Evolutionary conservation across 2,888 invertebrate genomes (phyloP), one percentile per base, ranked within the genome.

Genomic region (Oxyscelio sp.): DNA sequence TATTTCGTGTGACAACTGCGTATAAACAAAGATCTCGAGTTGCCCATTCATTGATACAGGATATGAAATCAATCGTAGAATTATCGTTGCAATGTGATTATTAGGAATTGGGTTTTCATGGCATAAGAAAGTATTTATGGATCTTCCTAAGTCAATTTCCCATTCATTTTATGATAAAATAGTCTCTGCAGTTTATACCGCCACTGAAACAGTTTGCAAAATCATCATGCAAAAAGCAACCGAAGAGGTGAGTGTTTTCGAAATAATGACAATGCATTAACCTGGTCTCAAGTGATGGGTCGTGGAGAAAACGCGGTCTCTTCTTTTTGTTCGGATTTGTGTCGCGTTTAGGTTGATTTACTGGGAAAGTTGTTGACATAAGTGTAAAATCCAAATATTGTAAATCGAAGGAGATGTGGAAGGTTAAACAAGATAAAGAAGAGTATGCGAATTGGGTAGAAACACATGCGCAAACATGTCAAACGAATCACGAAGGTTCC

Each of bases 121-220:
- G 48, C 21, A 11, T 21, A 21, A 5, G 6, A 48, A 17, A 48
- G 21, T 48, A n/a, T 45, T 45, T 21, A 48, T 45, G 45, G 45
- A 87, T 52, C 75, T 88, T 4, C 85, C 88, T 24, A 83, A 80
- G 24, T 84, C 85, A 59, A 78, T 88, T 59, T 87, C 87, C 65
- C 86, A 88, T 34, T 86, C 81, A 27, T 82, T 86, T 73, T 83
- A 85, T 54, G 77, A 86, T 48, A 45, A 9, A 17, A 11, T 86
- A 43, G 74, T 83, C 0, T 0, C 43, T 0, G 70, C 13, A 8
- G 73, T 85, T 45, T 3, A 50, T 19, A 17, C 15, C 56, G 77
- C 45, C 31, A 38, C 70, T 6, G 17, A 70, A 45, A 56, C 31
- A 2, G 74, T 83, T 54, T 68, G 68, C 63, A 9, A 75, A 27